Evolutionary conservation across 2,113 vertebrate genomes (phyloP).

Genomic region (Petroica traversi): DNA sequence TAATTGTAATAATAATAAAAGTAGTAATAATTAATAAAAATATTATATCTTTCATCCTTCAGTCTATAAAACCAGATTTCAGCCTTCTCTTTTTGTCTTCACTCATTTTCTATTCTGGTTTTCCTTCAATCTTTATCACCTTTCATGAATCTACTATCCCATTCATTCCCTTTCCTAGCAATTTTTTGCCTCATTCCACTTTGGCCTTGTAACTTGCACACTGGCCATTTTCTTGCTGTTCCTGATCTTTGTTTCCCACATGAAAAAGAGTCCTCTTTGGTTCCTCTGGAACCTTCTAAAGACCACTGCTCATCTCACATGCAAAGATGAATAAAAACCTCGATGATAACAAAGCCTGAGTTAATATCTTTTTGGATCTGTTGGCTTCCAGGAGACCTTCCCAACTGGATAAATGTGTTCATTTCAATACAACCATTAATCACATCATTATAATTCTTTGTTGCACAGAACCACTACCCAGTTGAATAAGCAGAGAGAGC

Average conservation of each 20-base stretch:
- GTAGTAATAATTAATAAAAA: background rate
- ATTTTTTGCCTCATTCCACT: background rate
- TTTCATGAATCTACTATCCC: background rate
- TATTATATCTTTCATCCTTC: background rate
- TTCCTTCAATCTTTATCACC: background rate
- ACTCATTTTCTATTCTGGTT: background rate
- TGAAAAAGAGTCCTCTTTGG: background rate
- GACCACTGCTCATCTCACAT: background rate
- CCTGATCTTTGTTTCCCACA: background rate
- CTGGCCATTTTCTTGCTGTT: background rate
- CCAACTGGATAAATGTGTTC: background rate
- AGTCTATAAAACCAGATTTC: background rate
- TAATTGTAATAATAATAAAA: background rate
- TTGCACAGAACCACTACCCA: background rate
- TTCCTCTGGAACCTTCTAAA: background rate
- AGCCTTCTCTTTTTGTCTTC: background rate
- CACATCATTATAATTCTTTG: background rate
- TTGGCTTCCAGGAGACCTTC: background rate
- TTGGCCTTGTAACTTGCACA: background rate
- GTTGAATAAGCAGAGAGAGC: background rate
- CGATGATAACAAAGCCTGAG: background rate
- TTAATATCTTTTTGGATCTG: background rate
- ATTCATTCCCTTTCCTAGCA: background rate
- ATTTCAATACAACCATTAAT: background rate
- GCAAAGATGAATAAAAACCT: background rate